Evolutionary conservation across 2,113 vertebrate genomes (phyloP).

Genomic region (Amphiprion percula): DNA sequence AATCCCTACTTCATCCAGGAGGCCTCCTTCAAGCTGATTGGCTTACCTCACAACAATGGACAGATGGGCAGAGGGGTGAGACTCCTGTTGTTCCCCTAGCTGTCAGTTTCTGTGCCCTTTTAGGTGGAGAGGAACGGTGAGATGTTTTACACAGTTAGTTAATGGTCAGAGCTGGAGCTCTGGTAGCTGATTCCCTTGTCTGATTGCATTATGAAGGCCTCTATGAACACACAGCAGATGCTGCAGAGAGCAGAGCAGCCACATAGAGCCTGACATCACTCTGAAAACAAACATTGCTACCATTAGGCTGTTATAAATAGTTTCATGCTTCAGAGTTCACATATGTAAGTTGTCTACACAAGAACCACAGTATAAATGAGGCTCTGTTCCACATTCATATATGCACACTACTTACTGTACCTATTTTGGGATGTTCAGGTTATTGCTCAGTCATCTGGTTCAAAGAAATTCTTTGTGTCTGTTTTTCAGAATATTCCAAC

Average conservation of each 20-base stretch:
- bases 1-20: constrained; percentile 96
- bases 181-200: neutral
- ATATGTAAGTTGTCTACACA: too few species aligned
- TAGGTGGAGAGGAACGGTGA: constrained; percentile 1
- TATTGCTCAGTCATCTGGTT: neutral
- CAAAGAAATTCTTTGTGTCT: neutral
- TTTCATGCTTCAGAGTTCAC: too few species aligned
- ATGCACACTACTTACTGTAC: too few species aligned
- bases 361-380: too few species aligned
- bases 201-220: constrained; percentile 35
- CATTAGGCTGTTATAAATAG: too few species aligned
- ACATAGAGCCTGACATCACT: neutral
- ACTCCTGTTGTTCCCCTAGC: neutral
- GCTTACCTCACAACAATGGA: constrained; percentile 92
- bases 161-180: too few species aligned
- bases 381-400: too few species aligned
- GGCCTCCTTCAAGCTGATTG: constrained; percentile 94
- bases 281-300: too few species aligned
- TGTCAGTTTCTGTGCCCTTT: neutral
- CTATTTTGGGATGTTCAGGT: too few species aligned
- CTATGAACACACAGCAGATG: constrained; percentile 18
- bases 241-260: neutral
- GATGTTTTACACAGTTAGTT: constrained; percentile 7
- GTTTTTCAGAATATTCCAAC: constrained; percentile 92
- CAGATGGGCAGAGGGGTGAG: constrained; percentile 95